Conservation (phyloP, 2,888 invertebrate species). For the Himalopsyche kuldschensis region DNA sequence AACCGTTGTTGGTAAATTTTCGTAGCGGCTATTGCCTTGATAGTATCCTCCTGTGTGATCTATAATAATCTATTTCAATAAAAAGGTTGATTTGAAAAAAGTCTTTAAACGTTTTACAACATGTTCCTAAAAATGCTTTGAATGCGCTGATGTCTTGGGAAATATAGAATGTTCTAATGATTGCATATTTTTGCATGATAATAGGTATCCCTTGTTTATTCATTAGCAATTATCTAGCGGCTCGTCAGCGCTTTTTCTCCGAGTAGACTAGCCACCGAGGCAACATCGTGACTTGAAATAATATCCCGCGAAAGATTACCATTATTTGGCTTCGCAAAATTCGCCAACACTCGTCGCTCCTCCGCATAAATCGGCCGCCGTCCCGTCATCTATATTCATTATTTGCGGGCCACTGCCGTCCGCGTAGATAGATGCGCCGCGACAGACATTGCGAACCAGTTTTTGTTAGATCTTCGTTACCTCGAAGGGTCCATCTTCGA, state of each 20-base stretch:
- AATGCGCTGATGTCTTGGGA: no score
- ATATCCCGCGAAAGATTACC: background rate
- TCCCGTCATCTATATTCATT: background rate
- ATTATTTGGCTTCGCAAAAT: background rate
- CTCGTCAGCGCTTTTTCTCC: background rate
- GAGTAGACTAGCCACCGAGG: background rate
- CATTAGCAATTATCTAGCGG: background rate
- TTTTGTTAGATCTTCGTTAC: background rate
- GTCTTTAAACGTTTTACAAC: no score
- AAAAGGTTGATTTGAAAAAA: no score
- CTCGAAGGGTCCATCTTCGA: background rate
- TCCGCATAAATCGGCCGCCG: background rate
- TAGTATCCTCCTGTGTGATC: no score
- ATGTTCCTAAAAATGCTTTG: no score
- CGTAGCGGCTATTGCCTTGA: no score
- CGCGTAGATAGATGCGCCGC: background rate
- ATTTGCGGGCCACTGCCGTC: background rate
- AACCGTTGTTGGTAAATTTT: no score
- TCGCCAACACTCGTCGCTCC: background rate
- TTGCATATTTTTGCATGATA: background rate
- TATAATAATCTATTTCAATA: no score
- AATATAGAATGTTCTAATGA: no score
- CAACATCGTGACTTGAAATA: background rate
- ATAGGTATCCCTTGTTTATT: background rate
- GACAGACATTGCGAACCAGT: background rate